These are phyloP conservation scores for Idaea straminata DNA, from an alignment of 2,888 invertebrate genomes.

Conservation along the genomic window DNA sequence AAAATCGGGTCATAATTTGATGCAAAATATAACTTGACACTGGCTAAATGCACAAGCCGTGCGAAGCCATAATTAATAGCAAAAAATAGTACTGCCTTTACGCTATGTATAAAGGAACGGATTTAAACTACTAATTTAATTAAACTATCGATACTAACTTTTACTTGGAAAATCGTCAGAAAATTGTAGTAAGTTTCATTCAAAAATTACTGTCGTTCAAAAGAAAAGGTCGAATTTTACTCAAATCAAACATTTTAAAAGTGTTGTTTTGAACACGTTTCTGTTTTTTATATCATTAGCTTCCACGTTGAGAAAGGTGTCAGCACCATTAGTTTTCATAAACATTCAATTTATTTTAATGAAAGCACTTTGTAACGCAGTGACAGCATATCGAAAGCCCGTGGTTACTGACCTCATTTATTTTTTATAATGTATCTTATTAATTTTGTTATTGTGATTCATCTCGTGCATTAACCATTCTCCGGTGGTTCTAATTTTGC, in stretches of 20 bases:
- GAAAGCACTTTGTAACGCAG: slow-evolving; percentile 28
- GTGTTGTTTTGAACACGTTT: not conserved
- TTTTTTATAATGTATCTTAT: slow-evolving; percentile 23
- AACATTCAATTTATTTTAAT: slow-evolving; percentile 30
- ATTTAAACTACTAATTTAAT: too few species aligned
- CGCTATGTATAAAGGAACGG: too few species aligned
- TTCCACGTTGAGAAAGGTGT: slow-evolving; percentile 18
- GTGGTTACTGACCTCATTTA: slow-evolving; percentile 39
- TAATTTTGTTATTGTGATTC: slow-evolving; percentile 37
- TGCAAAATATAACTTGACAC: too few species aligned
- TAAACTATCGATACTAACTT: too few species aligned
- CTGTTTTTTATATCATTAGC: not conserved
- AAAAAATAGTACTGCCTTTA: too few species aligned
- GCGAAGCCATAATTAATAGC: too few species aligned
- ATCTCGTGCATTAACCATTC: slow-evolving; percentile 35
- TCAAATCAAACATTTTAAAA: not conserved
- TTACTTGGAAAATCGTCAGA: not conserved
- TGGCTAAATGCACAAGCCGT: too few species aligned
- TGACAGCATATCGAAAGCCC: slow-evolving; percentile 32
- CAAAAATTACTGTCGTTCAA: not conserved
- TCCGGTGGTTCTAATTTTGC: slow-evolving; percentile 26
- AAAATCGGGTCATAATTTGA: too few species aligned
- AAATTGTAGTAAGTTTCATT: not conserved
- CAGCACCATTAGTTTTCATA: slow-evolving; percentile 23
- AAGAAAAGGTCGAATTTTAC: not conserved